Conservation (phyloP, 2,113 vertebrate species). For the Tylochromis polylepis region DNA sequence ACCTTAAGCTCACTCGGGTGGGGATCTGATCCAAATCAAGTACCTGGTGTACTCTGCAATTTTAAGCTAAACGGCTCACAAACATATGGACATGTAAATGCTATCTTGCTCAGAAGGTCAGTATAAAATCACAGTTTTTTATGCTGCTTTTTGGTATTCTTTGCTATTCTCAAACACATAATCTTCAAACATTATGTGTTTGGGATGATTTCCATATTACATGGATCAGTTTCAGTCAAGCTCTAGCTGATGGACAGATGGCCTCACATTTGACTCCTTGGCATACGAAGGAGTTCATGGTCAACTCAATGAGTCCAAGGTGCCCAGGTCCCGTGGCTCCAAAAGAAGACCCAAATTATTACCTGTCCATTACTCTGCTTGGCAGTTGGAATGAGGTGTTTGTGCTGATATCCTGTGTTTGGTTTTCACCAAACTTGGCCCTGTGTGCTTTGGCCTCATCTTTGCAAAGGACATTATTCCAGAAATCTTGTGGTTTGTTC, state of each 20-base stretch:
- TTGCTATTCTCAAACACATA: too few relatives aligned
- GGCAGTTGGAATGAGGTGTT: background rate
- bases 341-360: background rate
- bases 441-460: background rate
- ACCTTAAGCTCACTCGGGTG: background rate
- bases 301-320: background rate
- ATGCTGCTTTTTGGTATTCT: background rate
- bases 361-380: background rate
- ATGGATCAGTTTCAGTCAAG: background rate
- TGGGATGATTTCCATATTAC: background rate
- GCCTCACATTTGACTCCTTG: background rate
- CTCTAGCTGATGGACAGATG: background rate
- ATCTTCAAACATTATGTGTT: background rate
- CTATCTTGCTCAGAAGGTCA: background rate
- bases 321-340: background rate
- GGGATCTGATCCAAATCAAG: background rate
- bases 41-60: background rate
- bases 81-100: accelerated
- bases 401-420: background rate
- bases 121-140: background rate
- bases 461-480: background rate
- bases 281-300: background rate
- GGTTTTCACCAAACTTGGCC: accelerated
- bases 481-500: background rate
- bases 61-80: background rate